These are phyloP conservation scores for Fabriciana adippe DNA, from an alignment of 2,888 invertebrate genomes.

Conservation along the genomic window DNA sequence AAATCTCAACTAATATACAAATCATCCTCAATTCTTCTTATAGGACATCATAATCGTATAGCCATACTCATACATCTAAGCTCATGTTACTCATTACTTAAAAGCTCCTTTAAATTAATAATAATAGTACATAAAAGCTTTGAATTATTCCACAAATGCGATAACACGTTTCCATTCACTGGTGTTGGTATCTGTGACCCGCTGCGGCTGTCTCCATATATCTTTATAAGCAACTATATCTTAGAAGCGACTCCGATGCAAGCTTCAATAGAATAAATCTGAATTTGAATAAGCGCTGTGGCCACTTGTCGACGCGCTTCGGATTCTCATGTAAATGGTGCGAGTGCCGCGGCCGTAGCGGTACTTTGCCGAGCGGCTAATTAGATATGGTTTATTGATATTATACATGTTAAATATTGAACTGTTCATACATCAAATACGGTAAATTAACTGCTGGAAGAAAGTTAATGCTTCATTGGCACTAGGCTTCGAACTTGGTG, in stretches of 20 bases:
- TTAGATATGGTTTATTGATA: conserved; percentile 16
- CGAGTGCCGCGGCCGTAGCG: conserved; percentile 13
- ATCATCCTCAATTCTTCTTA: no score
- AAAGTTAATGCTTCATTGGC: no score
- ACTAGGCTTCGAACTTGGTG: no score
- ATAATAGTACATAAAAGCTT: conserved; percentile 3
- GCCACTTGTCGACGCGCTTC: conserved; percentile 40
- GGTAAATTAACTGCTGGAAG: no score
- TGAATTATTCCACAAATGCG: neutral
- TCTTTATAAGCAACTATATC: conserved; percentile 14
- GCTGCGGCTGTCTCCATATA: conserved; percentile 8
- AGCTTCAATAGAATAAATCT: conserved; percentile 42
- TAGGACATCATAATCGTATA: no score
- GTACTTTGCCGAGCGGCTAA: conserved; percentile 10
- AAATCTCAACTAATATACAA: no score
- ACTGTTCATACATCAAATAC: no score
- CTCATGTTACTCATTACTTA: no score
- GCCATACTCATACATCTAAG: no score
- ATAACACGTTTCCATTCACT: conserved; percentile 10
- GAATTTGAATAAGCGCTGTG: conserved; percentile 39
- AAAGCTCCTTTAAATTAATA: conserved; percentile 1
- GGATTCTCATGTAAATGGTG: conserved; percentile 49
- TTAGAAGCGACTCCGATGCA: conserved; percentile 12
- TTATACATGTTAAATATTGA: neutral
- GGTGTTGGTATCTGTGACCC: no score